Evolutionary conservation across 2,797 vertebrate genomes (phyloP).

Genomic region (Meda fulgida): DNA sequence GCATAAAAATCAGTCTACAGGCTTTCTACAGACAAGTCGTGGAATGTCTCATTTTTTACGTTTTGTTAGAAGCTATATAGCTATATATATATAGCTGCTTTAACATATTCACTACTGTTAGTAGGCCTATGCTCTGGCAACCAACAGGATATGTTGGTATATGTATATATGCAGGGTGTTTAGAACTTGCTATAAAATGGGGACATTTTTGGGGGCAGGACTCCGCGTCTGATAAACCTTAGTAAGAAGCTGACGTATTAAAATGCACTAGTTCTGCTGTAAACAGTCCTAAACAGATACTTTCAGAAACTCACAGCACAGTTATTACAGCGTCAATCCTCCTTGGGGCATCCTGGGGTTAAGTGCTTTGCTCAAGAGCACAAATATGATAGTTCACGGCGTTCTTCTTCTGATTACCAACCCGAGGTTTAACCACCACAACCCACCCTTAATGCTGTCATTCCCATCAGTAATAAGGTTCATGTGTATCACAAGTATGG

Average conservation of each 20-base stretch:
- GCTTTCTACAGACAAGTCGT: background rate
- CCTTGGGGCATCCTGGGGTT: background rate
- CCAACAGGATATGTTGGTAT: background rate
- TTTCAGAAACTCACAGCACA: background rate
- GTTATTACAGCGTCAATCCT: background rate
- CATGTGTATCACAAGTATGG: background rate
- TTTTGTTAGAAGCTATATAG: background rate
- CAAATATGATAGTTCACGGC: background rate
- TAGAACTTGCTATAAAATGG: background rate
- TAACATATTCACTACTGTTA: background rate
- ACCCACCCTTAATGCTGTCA: background rate
- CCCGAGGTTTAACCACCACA: background rate
- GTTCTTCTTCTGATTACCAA: background rate
- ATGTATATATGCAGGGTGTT: background rate
- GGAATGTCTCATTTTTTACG: background rate
- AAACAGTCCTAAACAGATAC: background rate
- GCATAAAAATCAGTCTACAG: background rate
- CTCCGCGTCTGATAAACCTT: background rate
- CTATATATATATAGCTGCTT: background rate
- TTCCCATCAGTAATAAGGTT: conserved; percentile 15
- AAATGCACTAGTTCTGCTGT: background rate
- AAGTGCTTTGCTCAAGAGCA: conserved; percentile 1
- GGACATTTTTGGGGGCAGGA: background rate
- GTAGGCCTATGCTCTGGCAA: background rate
- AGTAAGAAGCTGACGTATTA: background rate